Evolutionary conservation across 2,113 vertebrate genomes (phyloP).

Genomic region (Cynoglossus semilaevis): DNA sequence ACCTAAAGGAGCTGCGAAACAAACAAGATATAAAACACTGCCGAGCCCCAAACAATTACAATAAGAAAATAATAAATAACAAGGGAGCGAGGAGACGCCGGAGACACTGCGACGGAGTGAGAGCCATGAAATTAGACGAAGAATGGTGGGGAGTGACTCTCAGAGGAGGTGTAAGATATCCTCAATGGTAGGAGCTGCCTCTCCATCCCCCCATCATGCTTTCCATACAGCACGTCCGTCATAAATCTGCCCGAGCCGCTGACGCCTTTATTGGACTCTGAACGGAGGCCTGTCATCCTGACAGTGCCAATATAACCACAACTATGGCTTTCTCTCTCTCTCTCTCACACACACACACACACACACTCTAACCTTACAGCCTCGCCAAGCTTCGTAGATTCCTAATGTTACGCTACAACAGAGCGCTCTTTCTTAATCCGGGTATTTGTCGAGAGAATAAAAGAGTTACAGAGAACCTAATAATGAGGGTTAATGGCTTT

Average conservation of each 20-base stretch:
- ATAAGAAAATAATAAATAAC: slow-evolving; percentile 9
- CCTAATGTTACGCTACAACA: slow-evolving; percentile 29
- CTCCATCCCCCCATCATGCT: slow-evolving; percentile 50
- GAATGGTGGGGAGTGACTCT: slow-evolving; percentile 31
- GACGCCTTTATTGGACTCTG: slow-evolving; percentile 52
- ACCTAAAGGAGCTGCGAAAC: slow-evolving; percentile 1
- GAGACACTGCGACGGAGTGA: slow-evolving; percentile 38
- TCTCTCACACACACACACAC: slow-evolving; percentile 8
- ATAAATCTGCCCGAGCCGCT: slow-evolving; percentile 58
- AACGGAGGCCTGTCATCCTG: slow-evolving; percentile 43
- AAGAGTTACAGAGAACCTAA: slow-evolving; percentile 34
- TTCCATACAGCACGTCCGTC: slow-evolving; percentile 36
- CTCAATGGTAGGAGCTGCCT: slow-evolving; percentile 34
- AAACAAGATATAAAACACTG: neutral
- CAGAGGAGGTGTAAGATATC: slow-evolving; percentile 50
- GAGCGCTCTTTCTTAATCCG: slow-evolving; percentile 37
- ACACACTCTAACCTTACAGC: slow-evolving; percentile 30
- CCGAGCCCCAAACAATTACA: slow-evolving; percentile 3
- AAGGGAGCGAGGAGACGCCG: slow-evolving; percentile 14
- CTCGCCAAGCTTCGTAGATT: slow-evolving; percentile 24
- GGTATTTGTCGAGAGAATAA: slow-evolving; percentile 22
- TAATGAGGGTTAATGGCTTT: slow-evolving; percentile 28
- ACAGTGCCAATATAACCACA: slow-evolving; percentile 48
- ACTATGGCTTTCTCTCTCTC: slow-evolving; percentile 4
- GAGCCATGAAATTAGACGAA: slow-evolving; percentile 45